Percentiles rank a stretch among this genome's conserved stretches.
Conservation (phyloP, 2,888 invertebrate genomes). For the Sinhomidia bicolor region DNA sequence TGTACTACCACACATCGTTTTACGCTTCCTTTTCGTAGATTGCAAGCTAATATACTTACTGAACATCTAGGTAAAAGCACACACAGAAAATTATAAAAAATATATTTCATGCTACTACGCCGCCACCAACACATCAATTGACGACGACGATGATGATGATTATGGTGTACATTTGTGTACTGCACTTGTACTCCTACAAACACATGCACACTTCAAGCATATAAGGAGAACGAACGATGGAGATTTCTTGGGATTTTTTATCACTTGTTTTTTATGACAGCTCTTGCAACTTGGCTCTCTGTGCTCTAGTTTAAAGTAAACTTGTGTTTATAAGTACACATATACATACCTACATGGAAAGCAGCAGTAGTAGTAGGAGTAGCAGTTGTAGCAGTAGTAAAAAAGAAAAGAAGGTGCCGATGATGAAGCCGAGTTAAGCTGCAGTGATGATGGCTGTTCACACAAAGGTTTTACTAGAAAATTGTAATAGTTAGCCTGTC, state of each 20-base stretch:
- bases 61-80: slow-evolving; percentile 5
- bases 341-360: background rate
- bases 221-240: background rate
- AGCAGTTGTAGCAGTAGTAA: background rate
- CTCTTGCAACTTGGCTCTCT: slow-evolving; percentile 21
- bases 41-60: background rate
- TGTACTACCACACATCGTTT: slow-evolving; percentile 37
- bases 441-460: slow-evolving; percentile 47
- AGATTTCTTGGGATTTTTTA: slow-evolving; percentile 48
- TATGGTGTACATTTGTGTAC: background rate
- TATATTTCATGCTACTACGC: slow-evolving; percentile 3
- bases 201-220: background rate
- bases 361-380: background rate
- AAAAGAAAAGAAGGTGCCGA: background rate
- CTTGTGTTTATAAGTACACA: background rate
- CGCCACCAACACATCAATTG: slow-evolving; percentile 2
- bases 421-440: background rate
- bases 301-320: slow-evolving; percentile 15
- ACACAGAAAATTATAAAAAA: background rate
- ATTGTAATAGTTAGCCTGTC: background rate
- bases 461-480: slow-evolving; percentile 34
- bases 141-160: background rate
- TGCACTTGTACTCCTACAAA: background rate
- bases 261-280: slow-evolving; percentile 59
- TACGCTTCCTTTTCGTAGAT: background rate